Conservation (phyloP, 2,797 vertebrate species). For the Hemibagrus guttatus region DNA sequence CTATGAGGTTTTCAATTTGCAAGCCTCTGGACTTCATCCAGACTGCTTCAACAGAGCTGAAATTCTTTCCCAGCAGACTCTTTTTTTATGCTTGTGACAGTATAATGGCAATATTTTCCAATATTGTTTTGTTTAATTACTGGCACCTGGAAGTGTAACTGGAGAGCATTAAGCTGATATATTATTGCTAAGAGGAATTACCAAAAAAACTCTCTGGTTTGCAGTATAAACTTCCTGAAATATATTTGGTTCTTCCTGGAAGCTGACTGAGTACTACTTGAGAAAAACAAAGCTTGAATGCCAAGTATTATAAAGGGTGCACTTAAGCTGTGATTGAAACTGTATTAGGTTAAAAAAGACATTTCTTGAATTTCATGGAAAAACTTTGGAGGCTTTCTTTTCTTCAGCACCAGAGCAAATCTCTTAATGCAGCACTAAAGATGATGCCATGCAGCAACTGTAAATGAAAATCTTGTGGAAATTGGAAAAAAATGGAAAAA, state of each 20-base stretch:
- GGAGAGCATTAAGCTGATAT: background rate
- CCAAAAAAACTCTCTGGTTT: background rate
- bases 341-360: background rate
- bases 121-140: slow-evolving; percentile 27
- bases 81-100: slow-evolving; percentile 25
- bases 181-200: background rate
- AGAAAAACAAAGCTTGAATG: background rate
- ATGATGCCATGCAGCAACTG: background rate
- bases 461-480: background rate
- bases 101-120: background rate
- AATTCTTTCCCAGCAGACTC: slow-evolving; percentile 51
- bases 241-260: background rate
- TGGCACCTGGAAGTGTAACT: slow-evolving; percentile 28
- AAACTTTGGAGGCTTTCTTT: background rate
- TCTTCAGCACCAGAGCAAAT: background rate
- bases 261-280: background rate
- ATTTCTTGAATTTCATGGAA: background rate
- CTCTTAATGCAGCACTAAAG: background rate
- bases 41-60: slow-evolving; percentile 38
- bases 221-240: too few species aligned
- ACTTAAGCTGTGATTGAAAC: background rate
- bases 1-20: slow-evolving; percentile 63
- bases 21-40: slow-evolving; percentile 57
- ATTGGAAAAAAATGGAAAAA: too few species aligned
- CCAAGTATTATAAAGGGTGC: background rate